Base-by-base conservation (phyloP, 2,888 invertebrate species). In the Tethea ocularis region DNA sequence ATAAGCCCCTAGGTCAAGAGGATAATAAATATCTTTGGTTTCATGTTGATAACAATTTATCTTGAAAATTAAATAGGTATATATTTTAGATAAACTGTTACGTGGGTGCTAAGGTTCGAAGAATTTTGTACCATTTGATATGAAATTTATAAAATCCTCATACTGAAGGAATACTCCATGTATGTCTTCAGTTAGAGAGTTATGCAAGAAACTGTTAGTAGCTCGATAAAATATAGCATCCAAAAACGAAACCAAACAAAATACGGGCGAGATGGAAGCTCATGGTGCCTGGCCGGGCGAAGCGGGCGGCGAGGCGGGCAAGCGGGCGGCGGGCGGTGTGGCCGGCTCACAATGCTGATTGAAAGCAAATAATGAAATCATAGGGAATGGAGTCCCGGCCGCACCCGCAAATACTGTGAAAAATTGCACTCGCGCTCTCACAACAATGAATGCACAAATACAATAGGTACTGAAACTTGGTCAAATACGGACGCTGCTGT, bases 311-410 rank as follows among this genome's bases (percentile, higher is more conserved):
- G 60, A 64, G 66, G 24, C 24, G 3, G 24, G 24, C 24, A 5
- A 5, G 26, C 26, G 26, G 26, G 26, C 26, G 26, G 60, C 61
- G 61, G 64, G 66, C 68, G 71, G 78, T 66, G 72, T 71, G 69
- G 77, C 79, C 75, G 82, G 87, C 87, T 89, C 88, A 91, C 91
- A 86, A 90, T 90, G 85, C 90, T 92, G 92, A 93, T 93, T 91
- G 92, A 93, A 93, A 91, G 86, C 91, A 92, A 93, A 92, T 92
- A 92, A 92, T 91, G 88, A 91, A 92, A 92, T 92, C 91, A 91
- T 88, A 88, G 86, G 83, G 86, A 86, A 86, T 78, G 79, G 84
- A 86, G 83, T 76, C 68, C 66, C 71, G 75, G 75, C 78, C 83
- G 77, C 77, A 71, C 80, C 82, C 84, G 86, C 86, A 88, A 90